A percentile compares a stretch with the other conserved stretches of the same genome.
Conservation (phyloP, 2,888 invertebrate genomes). For the Dryobotodes eremita region DNA sequence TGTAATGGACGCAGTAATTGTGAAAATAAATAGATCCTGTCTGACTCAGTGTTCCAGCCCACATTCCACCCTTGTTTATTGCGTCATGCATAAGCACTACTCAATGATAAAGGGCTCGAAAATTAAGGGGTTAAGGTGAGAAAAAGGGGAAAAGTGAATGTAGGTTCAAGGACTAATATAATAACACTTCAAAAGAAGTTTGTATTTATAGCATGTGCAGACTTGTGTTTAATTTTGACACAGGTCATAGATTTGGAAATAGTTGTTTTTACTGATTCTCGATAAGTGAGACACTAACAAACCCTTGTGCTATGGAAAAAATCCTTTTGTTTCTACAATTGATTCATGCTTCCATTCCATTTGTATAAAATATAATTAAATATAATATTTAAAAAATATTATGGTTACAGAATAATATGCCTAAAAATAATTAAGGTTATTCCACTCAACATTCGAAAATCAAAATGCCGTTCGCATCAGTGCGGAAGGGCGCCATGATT, state of each 20-base stretch:
- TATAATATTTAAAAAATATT: too few relatives aligned
- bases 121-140: conserved; percentile 25
- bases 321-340: neutral
- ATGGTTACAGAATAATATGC: neutral
- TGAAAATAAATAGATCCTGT: conserved; percentile 30
- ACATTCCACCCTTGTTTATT: conserved; percentile 38
- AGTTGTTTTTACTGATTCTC: neutral
- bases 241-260: too few relatives aligned
- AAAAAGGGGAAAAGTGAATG: conserved; percentile 11
- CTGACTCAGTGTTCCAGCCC: conserved; percentile 16
- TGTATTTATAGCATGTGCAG: neutral
- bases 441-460: conserved; percentile 35
- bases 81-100: conserved; percentile 29
- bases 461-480: conserved; percentile 51
- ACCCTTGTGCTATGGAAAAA: neutral
- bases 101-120: conserved; percentile 24
- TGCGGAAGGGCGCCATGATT: conserved; percentile 49
- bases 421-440: conserved; percentile 14
- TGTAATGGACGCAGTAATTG: conserved; percentile 20
- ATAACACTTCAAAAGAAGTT: neutral
- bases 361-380: too few relatives aligned
- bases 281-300: neutral
- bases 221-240: neutral
- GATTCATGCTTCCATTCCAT: too few relatives aligned
- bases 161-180: conserved; percentile 12